A percentile compares a stretch with the other conserved stretches of the same genome.
phyloP scores from a whole-genome alignment of 2,113 vertebrate species.

The Orthonyx spaldingii region DNA sequence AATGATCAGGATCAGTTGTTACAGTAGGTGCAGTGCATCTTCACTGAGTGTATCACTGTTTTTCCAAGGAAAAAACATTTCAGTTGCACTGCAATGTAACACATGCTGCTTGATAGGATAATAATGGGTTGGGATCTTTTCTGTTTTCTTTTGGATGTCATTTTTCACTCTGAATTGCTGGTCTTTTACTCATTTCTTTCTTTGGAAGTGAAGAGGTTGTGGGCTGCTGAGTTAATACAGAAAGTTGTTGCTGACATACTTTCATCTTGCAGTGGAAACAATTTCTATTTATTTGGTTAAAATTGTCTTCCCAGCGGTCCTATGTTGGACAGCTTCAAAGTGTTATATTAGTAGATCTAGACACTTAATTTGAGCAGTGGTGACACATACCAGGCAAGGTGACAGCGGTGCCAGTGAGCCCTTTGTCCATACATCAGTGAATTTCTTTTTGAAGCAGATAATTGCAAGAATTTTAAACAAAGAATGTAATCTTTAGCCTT shows the following conservation, averaged over 20 bases:
- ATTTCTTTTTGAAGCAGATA: background rate
- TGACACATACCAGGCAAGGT: background rate
- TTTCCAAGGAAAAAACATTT: background rate
- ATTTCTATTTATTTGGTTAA: background rate
- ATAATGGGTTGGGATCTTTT: background rate
- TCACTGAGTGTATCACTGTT: background rate
- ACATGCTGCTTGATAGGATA: background rate
- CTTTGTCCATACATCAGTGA: background rate
- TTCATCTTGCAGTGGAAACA: background rate
- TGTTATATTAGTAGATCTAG: background rate
- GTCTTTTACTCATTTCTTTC: background rate
- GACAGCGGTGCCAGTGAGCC: background rate
- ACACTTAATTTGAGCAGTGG: background rate
- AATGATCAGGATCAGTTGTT: background rate
- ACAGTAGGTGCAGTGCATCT: background rate
- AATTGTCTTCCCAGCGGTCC: background rate
- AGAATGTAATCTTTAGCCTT: conserved; percentile 11
- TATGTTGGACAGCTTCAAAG: background rate
- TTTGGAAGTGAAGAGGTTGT: background rate
- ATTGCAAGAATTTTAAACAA: conserved; percentile 24
- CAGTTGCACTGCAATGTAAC: background rate
- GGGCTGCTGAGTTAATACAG: background rate
- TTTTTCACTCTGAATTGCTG: background rate
- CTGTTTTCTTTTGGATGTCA: background rate
- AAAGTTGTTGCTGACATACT: background rate